Evolutionary conservation across 1,140 invertebrate genomes (phyloP).

Genomic region (Antheraea mylitta): DNA sequence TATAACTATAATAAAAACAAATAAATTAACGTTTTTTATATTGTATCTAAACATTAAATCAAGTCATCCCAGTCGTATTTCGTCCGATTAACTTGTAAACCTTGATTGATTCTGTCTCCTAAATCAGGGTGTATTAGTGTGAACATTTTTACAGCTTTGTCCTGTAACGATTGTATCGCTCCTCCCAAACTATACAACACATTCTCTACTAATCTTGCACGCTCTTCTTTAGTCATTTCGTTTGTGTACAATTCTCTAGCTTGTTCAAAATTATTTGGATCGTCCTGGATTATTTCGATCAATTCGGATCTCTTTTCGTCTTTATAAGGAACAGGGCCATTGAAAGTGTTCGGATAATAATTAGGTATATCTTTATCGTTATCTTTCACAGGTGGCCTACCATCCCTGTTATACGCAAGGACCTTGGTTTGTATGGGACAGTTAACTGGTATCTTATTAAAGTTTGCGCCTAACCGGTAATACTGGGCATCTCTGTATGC

Average conservation of each 20-base stretch:
- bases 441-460: slow-evolving; percentile 92
- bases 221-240: slow-evolving; percentile 84
- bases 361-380: slow-evolving; percentile 89
- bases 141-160: slow-evolving; percentile 19
- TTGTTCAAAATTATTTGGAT: slow-evolving; percentile 91
- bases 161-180: slow-evolving; percentile 14
- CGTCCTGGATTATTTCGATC: slow-evolving; percentile 69
- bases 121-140: slow-evolving; percentile 18
- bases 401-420: slow-evolving; percentile 92
- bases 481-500: slow-evolving; percentile 93
- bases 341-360: slow-evolving; percentile 76
- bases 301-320: slow-evolving; percentile 66
- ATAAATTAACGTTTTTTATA: not conserved
- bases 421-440: slow-evolving; percentile 84
- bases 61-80: slow-evolving; percentile 13
- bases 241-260: slow-evolving; percentile 87
- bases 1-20: not conserved
- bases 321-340: slow-evolving; percentile 82
- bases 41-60: slow-evolving; percentile 1
- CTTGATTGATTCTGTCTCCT: slow-evolving; percentile 18
- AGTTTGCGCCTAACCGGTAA: slow-evolving; percentile 92
- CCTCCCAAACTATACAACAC: slow-evolving; percentile 64
- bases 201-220: slow-evolving; percentile 86
- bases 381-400: slow-evolving; percentile 80
- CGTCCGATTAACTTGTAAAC: slow-evolving; percentile 20